Evolutionary conservation across 2,797 vertebrate species (phyloP).

Genomic region (Apogon hyalosoma): DNA sequence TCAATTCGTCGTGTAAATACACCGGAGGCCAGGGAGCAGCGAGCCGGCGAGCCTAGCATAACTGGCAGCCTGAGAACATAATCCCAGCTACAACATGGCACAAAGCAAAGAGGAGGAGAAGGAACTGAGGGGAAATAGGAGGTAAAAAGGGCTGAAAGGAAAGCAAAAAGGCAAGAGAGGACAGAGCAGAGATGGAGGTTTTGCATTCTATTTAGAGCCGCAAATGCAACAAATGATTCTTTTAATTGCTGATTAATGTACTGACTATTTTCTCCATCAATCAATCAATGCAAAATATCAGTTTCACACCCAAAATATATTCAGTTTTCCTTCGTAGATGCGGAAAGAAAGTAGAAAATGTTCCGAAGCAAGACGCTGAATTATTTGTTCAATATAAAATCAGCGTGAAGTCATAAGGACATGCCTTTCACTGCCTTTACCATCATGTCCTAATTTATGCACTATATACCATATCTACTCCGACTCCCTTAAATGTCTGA

Average conservation of each 20-base stretch:
- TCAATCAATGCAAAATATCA: too few species aligned
- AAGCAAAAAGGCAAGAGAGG: not conserved
- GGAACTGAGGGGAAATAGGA: slow-evolving; percentile 7
- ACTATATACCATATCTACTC: too few species aligned
- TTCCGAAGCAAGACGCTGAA: too few species aligned
- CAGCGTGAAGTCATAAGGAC: not conserved
- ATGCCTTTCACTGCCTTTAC: not conserved
- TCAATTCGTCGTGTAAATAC: slow-evolving; percentile 54
- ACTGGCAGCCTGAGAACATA: slow-evolving; percentile 69
- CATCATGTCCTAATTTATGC: not conserved
- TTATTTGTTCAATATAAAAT: too few species aligned
- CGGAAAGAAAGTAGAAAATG: not conserved
- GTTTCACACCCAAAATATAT: too few species aligned
- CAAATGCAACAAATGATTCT: too few species aligned
- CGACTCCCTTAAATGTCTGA: not conserved
- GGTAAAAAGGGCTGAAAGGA: not conserved
- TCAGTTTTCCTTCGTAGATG: too few species aligned
- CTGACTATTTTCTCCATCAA: too few species aligned
- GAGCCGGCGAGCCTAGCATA: slow-evolving; percentile 31
- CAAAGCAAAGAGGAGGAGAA: slow-evolving; percentile 43
- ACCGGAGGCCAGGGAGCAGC: slow-evolving; percentile 24
- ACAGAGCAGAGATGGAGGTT: not conserved
- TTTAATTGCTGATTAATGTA: too few species aligned
- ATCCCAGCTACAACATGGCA: slow-evolving; percentile 63
- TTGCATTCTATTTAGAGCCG: too few species aligned